Evolutionary conservation across 2,113 vertebrate species (phyloP).

Genomic region (Sus scrofa): DNA sequence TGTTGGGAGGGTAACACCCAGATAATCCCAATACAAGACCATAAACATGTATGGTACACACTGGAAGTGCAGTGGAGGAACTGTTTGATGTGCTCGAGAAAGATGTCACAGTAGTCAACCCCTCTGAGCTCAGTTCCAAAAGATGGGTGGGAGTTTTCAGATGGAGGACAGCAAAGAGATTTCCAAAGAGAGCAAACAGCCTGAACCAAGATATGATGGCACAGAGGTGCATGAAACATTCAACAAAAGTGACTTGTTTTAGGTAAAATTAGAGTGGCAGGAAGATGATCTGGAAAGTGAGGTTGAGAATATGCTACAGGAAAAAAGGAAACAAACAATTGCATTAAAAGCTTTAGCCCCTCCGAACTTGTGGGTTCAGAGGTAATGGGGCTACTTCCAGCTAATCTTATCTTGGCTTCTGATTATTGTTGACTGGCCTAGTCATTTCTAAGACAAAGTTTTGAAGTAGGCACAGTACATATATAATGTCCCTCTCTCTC

Average conservation of each 20-base stretch:
- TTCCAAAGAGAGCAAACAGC: constrained; percentile 8
- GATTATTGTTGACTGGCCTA: background rate
- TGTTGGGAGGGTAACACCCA: background rate
- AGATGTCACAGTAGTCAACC: background rate
- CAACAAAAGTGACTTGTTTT: background rate
- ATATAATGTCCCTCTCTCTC: background rate
- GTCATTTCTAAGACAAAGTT: background rate
- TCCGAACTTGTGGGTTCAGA: background rate
- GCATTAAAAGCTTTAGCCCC: background rate
- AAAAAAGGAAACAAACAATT: background rate
- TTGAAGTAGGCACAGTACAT: background rate
- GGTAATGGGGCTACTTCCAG: background rate
- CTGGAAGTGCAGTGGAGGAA: background rate
- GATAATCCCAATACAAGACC: background rate
- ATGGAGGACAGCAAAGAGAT: background rate
- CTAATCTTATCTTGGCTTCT: background rate
- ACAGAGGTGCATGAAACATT: background rate
- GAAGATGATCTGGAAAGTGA: background rate
- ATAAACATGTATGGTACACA: background rate
- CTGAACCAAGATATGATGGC: background rate
- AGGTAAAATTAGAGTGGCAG: background rate
- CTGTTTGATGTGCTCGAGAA: background rate
- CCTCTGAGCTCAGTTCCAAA: background rate
- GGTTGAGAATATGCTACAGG: background rate
- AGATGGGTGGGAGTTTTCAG: constrained; percentile 13